Percentiles rank a stretch among this genome's conserved stretches.
These are phyloP conservation scores for Cladorhizidae sp. DNA, from an alignment of 37 sponge, comb jelly and placozoan species.

Conservation along the genomic window DNA sequence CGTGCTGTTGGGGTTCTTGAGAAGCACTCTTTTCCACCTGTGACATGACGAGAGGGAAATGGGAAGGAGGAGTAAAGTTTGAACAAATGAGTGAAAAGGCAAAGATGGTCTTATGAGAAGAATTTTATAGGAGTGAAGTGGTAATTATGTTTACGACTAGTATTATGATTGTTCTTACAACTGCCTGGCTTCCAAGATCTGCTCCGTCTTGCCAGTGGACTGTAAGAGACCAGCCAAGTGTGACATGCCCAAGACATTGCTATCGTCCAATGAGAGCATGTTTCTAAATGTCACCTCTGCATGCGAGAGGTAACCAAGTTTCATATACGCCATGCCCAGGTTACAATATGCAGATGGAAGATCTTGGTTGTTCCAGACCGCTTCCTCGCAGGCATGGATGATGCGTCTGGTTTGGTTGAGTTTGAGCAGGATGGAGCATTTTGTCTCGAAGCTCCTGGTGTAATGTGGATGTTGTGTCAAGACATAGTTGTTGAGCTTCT, in stretches of 20 bases:
- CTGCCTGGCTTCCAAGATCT: constrained; percentile 21
- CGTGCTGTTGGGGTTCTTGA: constrained; percentile 6
- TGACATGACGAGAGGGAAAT: no score
- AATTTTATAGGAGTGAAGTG: no score
- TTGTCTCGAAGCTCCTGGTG: neutral
- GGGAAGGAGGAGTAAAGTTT: no score
- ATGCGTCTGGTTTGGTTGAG: constrained; percentile 50
- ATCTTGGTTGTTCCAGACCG: constrained; percentile 23
- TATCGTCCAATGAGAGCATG: constrained; percentile 1
- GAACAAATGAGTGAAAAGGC: no score
- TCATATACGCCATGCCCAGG: constrained; percentile 45
- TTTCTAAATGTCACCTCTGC: constrained; percentile 42
- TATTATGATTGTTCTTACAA: constrained; percentile 28
- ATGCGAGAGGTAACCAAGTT: constrained; percentile 10
- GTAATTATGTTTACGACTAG: no score
- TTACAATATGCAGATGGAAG: constrained; percentile 42
- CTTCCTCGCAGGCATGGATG: constrained; percentile 3
- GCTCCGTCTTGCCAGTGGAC: neutral
- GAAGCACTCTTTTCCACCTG: constrained; percentile 32
- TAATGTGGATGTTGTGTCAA: neutral
- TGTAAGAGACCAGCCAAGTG: constrained; percentile 30
- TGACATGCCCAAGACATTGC: neutral
- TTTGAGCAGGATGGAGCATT: constrained; percentile 52
- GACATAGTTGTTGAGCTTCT: neutral
- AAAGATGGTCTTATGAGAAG: no score